Evolutionary conservation across 2,888 invertebrate species (phyloP).

Genomic region (Onchidella celtica): DNA sequence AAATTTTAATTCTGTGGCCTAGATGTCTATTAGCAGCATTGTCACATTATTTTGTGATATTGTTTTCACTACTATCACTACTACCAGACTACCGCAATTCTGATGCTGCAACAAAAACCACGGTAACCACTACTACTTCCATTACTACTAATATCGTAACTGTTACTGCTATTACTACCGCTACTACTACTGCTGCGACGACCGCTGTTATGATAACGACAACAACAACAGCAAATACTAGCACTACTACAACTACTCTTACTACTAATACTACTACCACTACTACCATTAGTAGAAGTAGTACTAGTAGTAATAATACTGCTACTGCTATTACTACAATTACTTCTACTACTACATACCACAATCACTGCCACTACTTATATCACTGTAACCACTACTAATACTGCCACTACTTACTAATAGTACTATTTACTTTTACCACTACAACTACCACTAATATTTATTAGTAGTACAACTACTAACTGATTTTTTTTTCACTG

Average conservation of each 20-base stretch:
- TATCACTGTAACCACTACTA: background rate
- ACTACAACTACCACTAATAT: background rate
- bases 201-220: background rate
- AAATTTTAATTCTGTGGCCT: too few species aligned
- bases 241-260: conserved; percentile 19
- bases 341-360: background rate
- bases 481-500: too few species aligned
- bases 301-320: conserved; percentile 10
- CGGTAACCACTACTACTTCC: conserved; percentile 8
- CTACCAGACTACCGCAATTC: too few species aligned
- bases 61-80: too few species aligned
- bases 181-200: conserved; percentile 6
- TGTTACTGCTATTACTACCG: conserved; percentile 5
- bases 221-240: conserved; percentile 12
- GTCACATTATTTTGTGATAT: too few species aligned
- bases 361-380: background rate
- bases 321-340: background rate
- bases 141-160: conserved; percentile 11
- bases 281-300: conserved; percentile 8
- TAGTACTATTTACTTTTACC: background rate
- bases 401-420: background rate
- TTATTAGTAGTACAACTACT: too few species aligned
- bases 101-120: background rate
- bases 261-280: conserved; percentile 12
- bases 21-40: too few species aligned